Base-by-base conservation (phyloP, 2,888 invertebrate species). In the Lasioglossum zephyrum region DNA sequence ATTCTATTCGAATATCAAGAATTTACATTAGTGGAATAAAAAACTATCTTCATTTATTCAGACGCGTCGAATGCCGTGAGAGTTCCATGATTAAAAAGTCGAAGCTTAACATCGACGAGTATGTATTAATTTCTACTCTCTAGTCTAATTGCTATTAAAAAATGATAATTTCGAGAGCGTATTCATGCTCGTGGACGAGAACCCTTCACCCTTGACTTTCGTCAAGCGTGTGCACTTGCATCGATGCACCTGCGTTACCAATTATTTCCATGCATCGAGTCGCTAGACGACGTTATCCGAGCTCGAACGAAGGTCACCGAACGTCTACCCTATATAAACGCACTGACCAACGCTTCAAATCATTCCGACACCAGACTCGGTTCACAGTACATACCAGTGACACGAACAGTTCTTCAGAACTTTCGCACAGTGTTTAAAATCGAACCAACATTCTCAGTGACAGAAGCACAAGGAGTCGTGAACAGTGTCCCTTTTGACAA, bases 261-360 rank as follows among this genome's bases (percentile, higher is more conserved):
- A 69, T 69, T 69, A 36, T 66, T 81, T 44, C 63, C n/a, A 47
- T 60, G 60, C 36, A 49, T 60, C 73, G 70, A 22, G 60, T 49
- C 63, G 41, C 76, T 39, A 70, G 41, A 72, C 82, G 82, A 85
- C 22, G 69, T 79, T 53, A 57, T 9, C 80, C 91, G 89, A 91
- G 57, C 41, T 18, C 69, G 79, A 49, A 53, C 90, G 90, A 90
- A 91, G 89, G 87, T 77, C 86, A 74, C 73, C 86, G 91, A 83
- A 18, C 49, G 77, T 41, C 74, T 9, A 31, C 31, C 49, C 36
- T 90, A 91, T 91, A 90, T 88, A 88, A 87, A 60, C 47, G 70
- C 11, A 69, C 39, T 70, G 63, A 57, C 77, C 22, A n/a, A 18
- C 81, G 81, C 73, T 39, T 69, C 73, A 63, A 70, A 79, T 82